Percentiles rank a stretch among this genome's conserved stretches.
Conservation (phyloP, 2,888 invertebrate species). For the Drosophila diplacantha region DNA sequence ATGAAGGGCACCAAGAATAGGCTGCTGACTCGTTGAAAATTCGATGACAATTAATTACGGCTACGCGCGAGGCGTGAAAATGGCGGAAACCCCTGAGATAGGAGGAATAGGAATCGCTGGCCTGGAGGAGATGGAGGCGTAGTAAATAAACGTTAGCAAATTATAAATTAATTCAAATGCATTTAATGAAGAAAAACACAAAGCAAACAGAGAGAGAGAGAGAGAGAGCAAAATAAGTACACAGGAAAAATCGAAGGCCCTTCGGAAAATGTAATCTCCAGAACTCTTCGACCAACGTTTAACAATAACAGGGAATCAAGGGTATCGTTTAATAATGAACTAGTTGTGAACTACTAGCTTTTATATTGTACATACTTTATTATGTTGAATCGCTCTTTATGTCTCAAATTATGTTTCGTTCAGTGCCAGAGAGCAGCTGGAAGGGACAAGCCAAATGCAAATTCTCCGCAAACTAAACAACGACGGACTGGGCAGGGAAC, state of each 20-base stretch:
- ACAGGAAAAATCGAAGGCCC: background rate
- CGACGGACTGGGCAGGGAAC: background rate
- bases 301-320: too few relatives aligned
- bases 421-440: constrained; percentile 1
- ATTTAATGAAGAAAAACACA: constrained; percentile 68
- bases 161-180: constrained; percentile 71
- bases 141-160: constrained; percentile 72
- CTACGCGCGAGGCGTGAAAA: constrained; percentile 68
- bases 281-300: background rate
- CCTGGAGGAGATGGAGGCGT: constrained; percentile 31
- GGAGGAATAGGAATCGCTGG: constrained; percentile 15
- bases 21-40: constrained; percentile 70
- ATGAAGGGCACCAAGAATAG: constrained; percentile 40
- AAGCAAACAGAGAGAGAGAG: constrained; percentile 54
- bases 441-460: constrained; percentile 52
- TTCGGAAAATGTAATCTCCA: background rate
- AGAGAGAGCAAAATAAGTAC: constrained; percentile 9
- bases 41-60: constrained; percentile 72
- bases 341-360: background rate
- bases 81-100: constrained; percentile 34
- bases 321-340: background rate
- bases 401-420: background rate
- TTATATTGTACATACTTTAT: background rate
- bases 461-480: constrained; percentile 51
- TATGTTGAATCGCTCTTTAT: background rate